Evolutionary conservation across 2,888 invertebrate species (phyloP).

Genomic region (Chirona hameri): DNA sequence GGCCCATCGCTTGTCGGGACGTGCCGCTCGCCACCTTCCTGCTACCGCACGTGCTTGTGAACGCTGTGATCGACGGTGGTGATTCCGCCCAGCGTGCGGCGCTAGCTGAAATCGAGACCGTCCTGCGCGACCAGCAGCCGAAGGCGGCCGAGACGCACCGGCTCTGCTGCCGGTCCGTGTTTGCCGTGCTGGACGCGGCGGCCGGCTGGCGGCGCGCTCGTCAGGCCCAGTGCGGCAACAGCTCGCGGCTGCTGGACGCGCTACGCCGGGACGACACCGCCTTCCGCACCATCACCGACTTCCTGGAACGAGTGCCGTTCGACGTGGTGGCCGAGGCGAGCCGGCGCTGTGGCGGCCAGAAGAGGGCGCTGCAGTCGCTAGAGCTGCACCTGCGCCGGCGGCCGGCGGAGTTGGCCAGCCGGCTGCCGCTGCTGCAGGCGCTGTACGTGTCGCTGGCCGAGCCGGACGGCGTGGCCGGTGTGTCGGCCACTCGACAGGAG

Average conservation of each 20-base stretch:
- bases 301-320: constrained; percentile 45
- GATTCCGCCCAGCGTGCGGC: not conserved
- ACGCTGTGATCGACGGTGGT: not conserved
- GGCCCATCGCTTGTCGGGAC: not conserved
- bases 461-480: constrained; percentile 81
- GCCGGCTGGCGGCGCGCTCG: not conserved
- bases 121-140: not conserved
- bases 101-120: not conserved
- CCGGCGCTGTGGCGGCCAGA: constrained; percentile 50
- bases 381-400: constrained; percentile 48
- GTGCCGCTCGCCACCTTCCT: constrained; percentile 1
- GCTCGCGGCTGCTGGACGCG: not conserved
- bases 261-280: not conserved
- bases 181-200: not conserved
- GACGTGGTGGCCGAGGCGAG: constrained; percentile 49
- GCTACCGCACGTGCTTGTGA: not conserved
- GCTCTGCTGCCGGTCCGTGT: not conserved
- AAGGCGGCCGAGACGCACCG: not conserved
- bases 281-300: not conserved
- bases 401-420: constrained; percentile 45
- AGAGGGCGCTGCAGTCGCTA: constrained; percentile 49
- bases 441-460: constrained; percentile 85
- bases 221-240: not conserved
- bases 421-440: constrained; percentile 49
- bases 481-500: constrained; percentile 65